Evolutionary conservation across 2,113 vertebrate species (phyloP).

Genomic region (Chloropsis hardwickii): DNA sequence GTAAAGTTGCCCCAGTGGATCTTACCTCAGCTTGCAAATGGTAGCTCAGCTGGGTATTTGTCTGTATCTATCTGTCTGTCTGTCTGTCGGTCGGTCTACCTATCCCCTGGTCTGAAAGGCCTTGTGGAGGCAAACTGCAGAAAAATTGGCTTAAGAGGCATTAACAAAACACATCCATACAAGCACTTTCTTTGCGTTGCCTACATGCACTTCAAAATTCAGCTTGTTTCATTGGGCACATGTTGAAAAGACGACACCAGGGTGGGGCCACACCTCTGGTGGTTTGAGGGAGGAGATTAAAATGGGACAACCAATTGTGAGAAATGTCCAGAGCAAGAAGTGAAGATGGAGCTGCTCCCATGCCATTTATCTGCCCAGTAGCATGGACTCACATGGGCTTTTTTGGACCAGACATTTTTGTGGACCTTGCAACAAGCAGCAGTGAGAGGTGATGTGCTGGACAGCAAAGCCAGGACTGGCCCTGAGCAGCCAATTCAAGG

Average conservation of each 20-base stretch:
- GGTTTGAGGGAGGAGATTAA: background rate
- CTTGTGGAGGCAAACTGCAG: background rate
- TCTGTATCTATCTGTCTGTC: background rate
- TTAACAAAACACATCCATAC: background rate
- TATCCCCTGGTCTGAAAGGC: background rate
- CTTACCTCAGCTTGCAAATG: background rate
- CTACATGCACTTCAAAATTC: rapidly evolving
- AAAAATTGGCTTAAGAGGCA: background rate
- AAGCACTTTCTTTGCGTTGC: background rate
- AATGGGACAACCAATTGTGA: rapidly evolving
- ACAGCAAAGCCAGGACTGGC: background rate
- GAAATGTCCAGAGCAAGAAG: background rate
- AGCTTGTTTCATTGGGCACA: background rate
- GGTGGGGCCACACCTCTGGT: background rate
- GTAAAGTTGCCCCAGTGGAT: background rate
- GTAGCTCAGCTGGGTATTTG: background rate
- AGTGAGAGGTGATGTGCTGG: background rate
- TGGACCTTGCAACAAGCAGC: background rate
- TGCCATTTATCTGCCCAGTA: background rate
- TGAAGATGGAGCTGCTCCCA: background rate
- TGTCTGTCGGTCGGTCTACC: background rate
- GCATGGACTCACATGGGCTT: rapidly evolving
- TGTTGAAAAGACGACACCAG: rapidly evolving
- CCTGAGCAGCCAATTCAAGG: background rate
- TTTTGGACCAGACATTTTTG: background rate